Evolutionary conservation across 2,888 invertebrate genomes (phyloP).

Genomic region (Pollenia griseotomentosa): DNA sequence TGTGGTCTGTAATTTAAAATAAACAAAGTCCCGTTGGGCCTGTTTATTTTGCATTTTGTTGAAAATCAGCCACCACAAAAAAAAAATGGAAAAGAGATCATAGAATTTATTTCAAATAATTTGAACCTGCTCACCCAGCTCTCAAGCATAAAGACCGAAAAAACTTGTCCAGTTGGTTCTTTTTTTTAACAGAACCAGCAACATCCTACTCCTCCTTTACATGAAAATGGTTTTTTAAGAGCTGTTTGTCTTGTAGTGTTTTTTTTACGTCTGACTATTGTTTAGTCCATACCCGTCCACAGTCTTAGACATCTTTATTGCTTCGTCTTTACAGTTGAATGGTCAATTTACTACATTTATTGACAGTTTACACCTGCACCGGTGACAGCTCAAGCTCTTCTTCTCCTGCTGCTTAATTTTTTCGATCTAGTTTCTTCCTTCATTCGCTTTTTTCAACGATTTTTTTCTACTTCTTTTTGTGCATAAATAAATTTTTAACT

Average conservation of each 20-base stretch:
- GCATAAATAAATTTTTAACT: conserved; percentile 36
- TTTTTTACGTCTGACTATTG: conserved; percentile 31
- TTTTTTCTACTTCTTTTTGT: conserved; percentile 9
- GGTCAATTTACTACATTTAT: conserved; percentile 75
- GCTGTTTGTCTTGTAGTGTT: neutral
- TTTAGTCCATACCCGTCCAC: conserved; percentile 21
- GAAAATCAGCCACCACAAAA: neutral
- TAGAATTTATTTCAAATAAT: conserved; percentile 49
- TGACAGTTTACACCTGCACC: conserved; percentile 82
- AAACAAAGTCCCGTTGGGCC: conserved; percentile 64
- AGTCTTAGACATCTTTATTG: conserved; percentile 74
- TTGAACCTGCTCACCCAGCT: conserved; percentile 61
- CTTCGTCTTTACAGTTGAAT: conserved; percentile 69
- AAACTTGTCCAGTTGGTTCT: conserved; percentile 30
- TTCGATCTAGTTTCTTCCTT: conserved; percentile 34
- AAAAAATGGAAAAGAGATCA: conserved; percentile 28
- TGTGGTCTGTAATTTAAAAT: conserved; percentile 51
- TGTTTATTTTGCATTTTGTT: conserved; percentile 49
- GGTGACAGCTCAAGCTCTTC: conserved; percentile 73
- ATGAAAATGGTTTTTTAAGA: conserved; percentile 16
- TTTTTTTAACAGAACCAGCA: conserved; percentile 20
- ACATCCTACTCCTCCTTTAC: conserved; percentile 51
- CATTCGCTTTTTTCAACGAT: neutral
- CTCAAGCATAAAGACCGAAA: neutral
- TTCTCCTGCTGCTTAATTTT: conserved; percentile 10